Conservation (phyloP, 1,140 invertebrate species). For the Apis cerana region DNA sequence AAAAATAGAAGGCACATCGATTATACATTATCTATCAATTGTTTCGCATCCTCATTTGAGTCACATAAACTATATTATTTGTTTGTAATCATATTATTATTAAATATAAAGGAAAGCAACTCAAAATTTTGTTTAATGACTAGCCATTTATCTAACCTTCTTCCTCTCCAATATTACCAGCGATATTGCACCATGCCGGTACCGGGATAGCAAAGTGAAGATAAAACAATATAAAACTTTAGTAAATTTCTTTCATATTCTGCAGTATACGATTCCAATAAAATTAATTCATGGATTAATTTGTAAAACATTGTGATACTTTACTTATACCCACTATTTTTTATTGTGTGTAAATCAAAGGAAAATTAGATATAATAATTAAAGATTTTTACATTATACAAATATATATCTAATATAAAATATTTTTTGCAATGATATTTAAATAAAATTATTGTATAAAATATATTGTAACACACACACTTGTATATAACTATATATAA, state of each 20-base stretch:
- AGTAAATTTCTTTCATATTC: constrained; percentile 42
- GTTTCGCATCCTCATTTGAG: not conserved
- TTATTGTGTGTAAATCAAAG: not conserved
- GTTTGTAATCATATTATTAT: constrained; percentile 6
- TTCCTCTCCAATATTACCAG: constrained; percentile 15
- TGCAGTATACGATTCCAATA: too few relatives aligned
- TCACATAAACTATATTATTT: constrained; percentile 36
- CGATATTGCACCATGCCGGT: not conserved
- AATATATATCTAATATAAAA: too few relatives aligned
- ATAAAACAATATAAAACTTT: constrained; percentile 28
- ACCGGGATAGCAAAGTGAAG: not conserved
- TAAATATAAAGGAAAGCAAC: not conserved
- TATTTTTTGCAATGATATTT: too few relatives aligned
- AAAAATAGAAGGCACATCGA: not conserved
- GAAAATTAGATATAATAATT: too few relatives aligned
- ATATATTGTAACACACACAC: too few relatives aligned
- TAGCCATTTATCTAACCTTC: not conserved
- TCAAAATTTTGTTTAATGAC: constrained; percentile 22
- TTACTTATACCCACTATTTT: too few relatives aligned
- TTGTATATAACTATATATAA: too few relatives aligned
- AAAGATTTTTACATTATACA: too few relatives aligned
- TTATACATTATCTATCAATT: constrained; percentile 8
- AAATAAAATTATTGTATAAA: too few relatives aligned
- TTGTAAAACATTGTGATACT: constrained; percentile 8
- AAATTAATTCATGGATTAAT: constrained; percentile 35